Conservation (phyloP, 1,140 invertebrate genomes). For the Cardiocondyla obscurior region DNA sequence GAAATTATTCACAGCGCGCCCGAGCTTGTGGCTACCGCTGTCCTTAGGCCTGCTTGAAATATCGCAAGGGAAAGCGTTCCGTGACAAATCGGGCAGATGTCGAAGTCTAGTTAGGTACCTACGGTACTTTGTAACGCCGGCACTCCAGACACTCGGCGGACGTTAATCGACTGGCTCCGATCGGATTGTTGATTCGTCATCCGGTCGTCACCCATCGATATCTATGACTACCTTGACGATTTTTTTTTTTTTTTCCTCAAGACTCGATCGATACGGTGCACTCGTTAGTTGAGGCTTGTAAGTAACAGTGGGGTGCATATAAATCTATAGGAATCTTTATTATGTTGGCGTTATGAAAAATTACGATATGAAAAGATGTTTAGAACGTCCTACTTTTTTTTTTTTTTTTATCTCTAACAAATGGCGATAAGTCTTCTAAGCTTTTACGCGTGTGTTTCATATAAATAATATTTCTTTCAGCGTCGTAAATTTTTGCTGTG, state of each 20-base stretch:
- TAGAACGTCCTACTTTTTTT: neutral
- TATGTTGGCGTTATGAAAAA: conserved; percentile 16
- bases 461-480: neutral
- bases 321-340: neutral
- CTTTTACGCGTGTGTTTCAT: neutral
- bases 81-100: conserved; percentile 82
- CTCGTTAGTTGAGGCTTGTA: conserved; percentile 44
- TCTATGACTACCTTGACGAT: neutral
- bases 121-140: conserved; percentile 71
- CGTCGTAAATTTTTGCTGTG: neutral
- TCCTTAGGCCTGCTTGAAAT: conserved; percentile 54
- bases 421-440: neutral
- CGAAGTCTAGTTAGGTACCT: conserved; percentile 78
- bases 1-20: conserved; percentile 81
- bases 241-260: conserved; percentile 5
- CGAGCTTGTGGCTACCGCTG: conserved; percentile 67
- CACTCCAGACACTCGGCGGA: conserved; percentile 62
- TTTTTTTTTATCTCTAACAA: neutral
- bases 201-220: conserved; percentile 20
- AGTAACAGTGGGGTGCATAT: conserved; percentile 38
- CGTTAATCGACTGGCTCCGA: conserved; percentile 74
- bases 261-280: conserved; percentile 28
- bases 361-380: neutral
- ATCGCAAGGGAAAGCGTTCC: conserved; percentile 71
- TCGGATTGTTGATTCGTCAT: conserved; percentile 72